Evolutionary conservation across 1,140 invertebrate genomes (phyloP).

Genomic region (Whitmania pigra): DNA sequence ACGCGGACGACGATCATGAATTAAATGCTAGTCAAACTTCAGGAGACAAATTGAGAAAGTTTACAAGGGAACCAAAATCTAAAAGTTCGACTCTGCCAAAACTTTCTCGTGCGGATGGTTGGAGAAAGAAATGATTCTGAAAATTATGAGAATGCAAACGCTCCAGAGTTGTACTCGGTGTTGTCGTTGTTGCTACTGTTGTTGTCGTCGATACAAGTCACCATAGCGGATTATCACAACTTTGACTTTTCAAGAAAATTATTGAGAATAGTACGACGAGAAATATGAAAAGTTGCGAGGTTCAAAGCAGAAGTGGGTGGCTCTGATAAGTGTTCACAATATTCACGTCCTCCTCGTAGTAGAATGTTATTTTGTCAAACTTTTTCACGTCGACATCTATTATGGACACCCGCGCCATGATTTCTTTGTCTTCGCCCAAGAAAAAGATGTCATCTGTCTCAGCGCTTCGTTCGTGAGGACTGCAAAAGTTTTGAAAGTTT

Average conservation of each 20-base stretch:
- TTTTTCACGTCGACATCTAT: constrained; percentile 4
- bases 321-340: background rate
- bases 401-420: background rate
- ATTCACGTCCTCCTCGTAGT: background rate
- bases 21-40: background rate
- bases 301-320: background rate
- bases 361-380: background rate
- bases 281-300: background rate
- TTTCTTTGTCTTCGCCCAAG: background rate
- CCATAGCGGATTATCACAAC: background rate
- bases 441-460: background rate
- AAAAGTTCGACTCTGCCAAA: no score
- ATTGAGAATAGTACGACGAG: background rate
- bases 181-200: no score
- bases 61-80: background rate
- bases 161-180: no score
- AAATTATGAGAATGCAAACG: no score
- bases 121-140: no score
- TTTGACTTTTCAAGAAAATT: background rate
- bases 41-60: background rate
- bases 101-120: no score
- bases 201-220: no score
- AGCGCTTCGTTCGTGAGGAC: no score
- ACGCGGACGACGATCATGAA: background rate
- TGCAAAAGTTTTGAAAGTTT: background rate